These are phyloP conservation scores for Rhabdornis inornatus DNA, from an alignment of 2,113 vertebrate genomes.

Conservation along the genomic window DNA sequence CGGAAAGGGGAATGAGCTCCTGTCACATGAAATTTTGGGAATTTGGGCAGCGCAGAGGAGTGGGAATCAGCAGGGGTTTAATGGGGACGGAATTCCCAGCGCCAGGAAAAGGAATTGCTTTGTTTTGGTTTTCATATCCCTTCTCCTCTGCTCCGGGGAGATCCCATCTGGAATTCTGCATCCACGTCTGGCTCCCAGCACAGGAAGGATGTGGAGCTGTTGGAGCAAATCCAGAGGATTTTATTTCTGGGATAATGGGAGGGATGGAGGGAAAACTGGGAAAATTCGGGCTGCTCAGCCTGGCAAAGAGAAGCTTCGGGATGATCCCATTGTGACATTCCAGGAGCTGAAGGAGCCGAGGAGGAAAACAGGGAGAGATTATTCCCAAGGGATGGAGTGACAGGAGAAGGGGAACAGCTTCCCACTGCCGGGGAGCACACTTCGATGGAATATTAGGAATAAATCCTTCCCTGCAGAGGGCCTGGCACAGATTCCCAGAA, in stretches of 20 bases:
- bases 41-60: background rate
- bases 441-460: background rate
- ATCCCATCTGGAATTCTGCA: background rate
- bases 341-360: background rate
- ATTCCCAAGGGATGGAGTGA: background rate
- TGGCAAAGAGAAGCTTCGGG: background rate
- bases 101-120: background rate
- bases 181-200: background rate
- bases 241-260: background rate
- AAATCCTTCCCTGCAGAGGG: background rate
- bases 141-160: background rate
- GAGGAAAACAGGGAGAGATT: background rate
- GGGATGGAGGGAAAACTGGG: background rate
- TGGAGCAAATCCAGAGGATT: background rate
- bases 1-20: background rate
- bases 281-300: background rate
- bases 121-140: background rate
- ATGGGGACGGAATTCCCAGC: background rate
- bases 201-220: background rate
- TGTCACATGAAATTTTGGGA: accelerated
- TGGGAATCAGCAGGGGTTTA: background rate
- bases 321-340: background rate
- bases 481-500: background rate
- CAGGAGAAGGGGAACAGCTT: background rate
- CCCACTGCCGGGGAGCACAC: too few relatives aligned